Base-by-base conservation (phyloP, 2,113 vertebrate species). In the Megaleporinus macrocephalus region DNA sequence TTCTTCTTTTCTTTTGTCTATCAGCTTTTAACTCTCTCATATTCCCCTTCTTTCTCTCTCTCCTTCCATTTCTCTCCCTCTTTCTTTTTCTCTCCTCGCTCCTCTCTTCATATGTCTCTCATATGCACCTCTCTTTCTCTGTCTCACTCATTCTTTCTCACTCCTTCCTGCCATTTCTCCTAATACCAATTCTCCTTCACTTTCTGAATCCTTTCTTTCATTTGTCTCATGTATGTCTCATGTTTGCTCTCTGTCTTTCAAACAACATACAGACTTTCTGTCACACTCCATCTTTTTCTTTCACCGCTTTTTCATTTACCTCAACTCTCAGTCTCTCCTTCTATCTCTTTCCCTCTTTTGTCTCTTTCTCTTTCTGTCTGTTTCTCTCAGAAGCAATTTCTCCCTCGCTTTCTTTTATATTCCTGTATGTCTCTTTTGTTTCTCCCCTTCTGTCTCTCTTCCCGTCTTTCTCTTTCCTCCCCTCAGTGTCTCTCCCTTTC, bases 101-200 rank as follows among this genome's bases (percentile, higher is more conserved):
- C 7, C 7, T 15, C 14, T 51, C 49, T 51, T 2, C 10, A 2
- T 53, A 2, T 53, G 5, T 53, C 49, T 53, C 15, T 47, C 44
- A 47, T 12, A 6, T 81, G 59, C 65, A 44, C 80, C 41, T n/a
- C 33, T 80, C 33, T 80, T 63, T 44, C 51, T 69, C 78, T 74
- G 30, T 84, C 82, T 84, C 79, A n/a, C n/a, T n/a, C n/a, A n/a
- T n/a, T n/a, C n/a, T n/a, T n/a, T 36, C 33, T 24, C 57, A 80
- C 20, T 13, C 18, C 61, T 75, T 71, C 29, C 61, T 53, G 70
- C 1, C 18, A 66, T 73, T 84, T 76, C 6, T 33, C n/a, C 29
- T 3, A 75, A 20, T 78, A 44, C 69, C 41, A n/a, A n/a, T n/a
- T n/a, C n/a, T n/a, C n/a, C n/a, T n/a, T n/a, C n/a, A n/a, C n/a